Conservation (phyloP, 2,797 vertebrate genomes). For the Acipenser ruthenus region DNA sequence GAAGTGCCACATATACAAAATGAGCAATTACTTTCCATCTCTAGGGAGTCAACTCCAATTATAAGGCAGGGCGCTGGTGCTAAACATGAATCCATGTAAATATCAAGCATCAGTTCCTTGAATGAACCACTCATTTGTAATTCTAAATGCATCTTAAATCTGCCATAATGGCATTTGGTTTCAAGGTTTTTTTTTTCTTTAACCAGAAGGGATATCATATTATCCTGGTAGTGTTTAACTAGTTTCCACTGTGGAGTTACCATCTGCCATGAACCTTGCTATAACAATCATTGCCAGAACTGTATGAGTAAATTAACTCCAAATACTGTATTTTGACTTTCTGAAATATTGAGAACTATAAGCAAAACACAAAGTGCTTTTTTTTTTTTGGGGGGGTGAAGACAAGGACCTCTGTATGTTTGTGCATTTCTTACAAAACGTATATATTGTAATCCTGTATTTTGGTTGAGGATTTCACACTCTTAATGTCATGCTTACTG, state of each 20-base stretch:
- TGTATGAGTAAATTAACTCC: neutral
- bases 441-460: too few relatives aligned
- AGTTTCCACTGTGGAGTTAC: neutral
- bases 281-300: neutral
- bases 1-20: slow-evolving; percentile 78
- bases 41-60: slow-evolving; percentile 65
- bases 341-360: neutral
- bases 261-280: neutral
- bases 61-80: slow-evolving; percentile 56
- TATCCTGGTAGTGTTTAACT: neutral
- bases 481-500: too few relatives aligned
- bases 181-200: neutral
- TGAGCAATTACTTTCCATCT: slow-evolving; percentile 78
- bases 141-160: slow-evolving; percentile 29
- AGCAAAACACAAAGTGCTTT: too few relatives aligned
- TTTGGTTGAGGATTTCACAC: too few relatives aligned
- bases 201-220: neutral
- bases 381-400: too few relatives aligned
- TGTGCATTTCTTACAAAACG: too few relatives aligned
- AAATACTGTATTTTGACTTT: neutral
- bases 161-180: slow-evolving; percentile 16
- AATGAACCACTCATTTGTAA: slow-evolving; percentile 52
- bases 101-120: slow-evolving; percentile 55
- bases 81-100: slow-evolving; percentile 62
- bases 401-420: too few relatives aligned